Evolutionary conservation across 2,888 invertebrate genomes (phyloP).

Genomic region (Glomeris marginata): DNA sequence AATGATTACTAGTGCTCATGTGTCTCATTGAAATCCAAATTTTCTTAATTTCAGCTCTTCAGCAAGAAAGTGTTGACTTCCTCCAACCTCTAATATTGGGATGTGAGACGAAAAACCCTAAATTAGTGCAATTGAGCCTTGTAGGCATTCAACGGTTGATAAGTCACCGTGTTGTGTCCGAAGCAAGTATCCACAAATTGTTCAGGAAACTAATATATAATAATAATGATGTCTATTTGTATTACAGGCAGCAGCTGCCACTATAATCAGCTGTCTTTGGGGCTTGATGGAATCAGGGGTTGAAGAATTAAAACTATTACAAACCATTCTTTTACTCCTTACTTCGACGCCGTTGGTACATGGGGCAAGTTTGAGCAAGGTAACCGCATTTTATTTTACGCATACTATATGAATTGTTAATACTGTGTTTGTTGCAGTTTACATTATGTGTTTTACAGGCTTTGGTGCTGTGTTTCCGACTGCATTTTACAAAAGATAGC

Average conservation of each 20-base stretch:
- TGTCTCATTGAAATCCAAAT: slow-evolving; percentile 2
- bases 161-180: slow-evolving; percentile 31
- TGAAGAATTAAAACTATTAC: slow-evolving; percentile 89
- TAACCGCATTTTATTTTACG: slow-evolving; percentile 32
- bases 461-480: slow-evolving; percentile 87
- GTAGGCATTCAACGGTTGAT: slow-evolving; percentile 88
- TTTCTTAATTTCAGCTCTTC: slow-evolving; percentile 63
- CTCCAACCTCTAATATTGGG: slow-evolving; percentile 92
- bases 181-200: slow-evolving; percentile 19
- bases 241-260: slow-evolving; percentile 77
- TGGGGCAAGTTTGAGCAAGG: slow-evolving; percentile 85
- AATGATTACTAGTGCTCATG: slow-evolving; percentile 18
- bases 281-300: slow-evolving; percentile 84
- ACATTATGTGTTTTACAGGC: slow-evolving; percentile 41
- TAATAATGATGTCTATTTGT: slow-evolving; percentile 30
- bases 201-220: neutral
- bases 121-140: slow-evolving; percentile 85
- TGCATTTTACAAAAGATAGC: slow-evolving; percentile 85
- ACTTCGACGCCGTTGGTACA: slow-evolving; percentile 92
- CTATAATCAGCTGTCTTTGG: slow-evolving; percentile 86
- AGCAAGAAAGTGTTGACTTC: slow-evolving; percentile 82
- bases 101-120: slow-evolving; percentile 91
- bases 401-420: too few relatives aligned
- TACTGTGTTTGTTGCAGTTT: slow-evolving; percentile 1
- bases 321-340: slow-evolving; percentile 83